Percentiles rank a stretch among this genome's conserved stretches.
Conservation (phyloP, 2,113 vertebrate genomes). For the Isurus oxyrinchus region DNA sequence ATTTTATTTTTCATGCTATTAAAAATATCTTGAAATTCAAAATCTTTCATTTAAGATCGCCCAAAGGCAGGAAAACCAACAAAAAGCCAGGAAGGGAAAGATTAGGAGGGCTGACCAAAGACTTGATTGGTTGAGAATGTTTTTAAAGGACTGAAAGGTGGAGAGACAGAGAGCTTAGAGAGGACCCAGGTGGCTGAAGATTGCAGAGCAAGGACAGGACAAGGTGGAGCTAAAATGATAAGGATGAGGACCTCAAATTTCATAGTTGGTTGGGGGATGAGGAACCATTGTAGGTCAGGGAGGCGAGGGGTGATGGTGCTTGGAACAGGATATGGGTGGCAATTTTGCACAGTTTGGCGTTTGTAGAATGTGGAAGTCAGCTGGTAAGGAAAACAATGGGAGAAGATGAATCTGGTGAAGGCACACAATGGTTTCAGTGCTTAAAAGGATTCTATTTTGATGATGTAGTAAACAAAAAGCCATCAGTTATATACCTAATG, state of each 20-base stretch:
- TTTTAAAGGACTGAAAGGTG: background rate
- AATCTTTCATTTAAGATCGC: background rate
- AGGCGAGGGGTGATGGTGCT: background rate
- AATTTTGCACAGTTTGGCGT: background rate
- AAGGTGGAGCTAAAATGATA: background rate
- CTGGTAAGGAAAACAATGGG: background rate
- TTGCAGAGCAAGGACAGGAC: background rate
- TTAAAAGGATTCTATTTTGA: background rate
- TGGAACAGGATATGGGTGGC: background rate
- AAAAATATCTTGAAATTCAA: background rate
- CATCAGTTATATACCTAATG: background rate
- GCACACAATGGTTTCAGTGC: background rate
- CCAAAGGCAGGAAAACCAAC: background rate
- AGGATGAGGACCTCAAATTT: background rate
- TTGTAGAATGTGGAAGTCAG: background rate
- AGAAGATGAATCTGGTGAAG: background rate
- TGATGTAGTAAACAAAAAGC: background rate
- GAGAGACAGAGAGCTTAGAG: background rate
- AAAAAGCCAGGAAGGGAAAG: background rate
- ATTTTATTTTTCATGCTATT: background rate
- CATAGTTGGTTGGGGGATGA: background rate
- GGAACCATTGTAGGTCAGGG: background rate
- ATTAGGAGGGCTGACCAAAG: background rate
- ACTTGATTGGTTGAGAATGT: background rate
- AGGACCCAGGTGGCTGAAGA: background rate